Conservation (phyloP, 2,113 vertebrate species). For the Trematocara stigmaticum region DNA sequence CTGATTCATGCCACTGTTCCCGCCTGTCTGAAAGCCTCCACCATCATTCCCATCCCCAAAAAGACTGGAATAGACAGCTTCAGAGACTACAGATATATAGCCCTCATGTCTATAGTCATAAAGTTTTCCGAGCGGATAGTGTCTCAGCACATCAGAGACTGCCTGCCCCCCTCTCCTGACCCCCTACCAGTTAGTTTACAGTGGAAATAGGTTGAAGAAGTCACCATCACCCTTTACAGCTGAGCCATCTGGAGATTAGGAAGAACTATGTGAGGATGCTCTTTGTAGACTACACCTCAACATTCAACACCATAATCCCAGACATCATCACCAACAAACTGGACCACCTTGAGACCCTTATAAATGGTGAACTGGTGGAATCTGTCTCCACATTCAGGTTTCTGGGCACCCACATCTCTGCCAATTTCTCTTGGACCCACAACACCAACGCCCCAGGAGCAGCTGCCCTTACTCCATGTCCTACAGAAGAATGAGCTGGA, state of each 20-base stretch:
- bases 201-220: background rate
- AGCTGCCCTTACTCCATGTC: background rate
- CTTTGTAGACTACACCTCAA: background rate
- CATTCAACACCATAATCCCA: background rate
- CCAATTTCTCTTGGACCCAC: background rate
- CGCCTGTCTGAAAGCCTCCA: background rate
- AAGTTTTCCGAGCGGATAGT: background rate
- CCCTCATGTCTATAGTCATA: background rate
- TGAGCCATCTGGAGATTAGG: background rate
- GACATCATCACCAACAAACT: background rate
- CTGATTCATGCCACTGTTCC: background rate
- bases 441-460: background rate
- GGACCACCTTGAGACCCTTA: background rate
- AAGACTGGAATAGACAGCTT: background rate
- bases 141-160: background rate
- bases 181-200: background rate
- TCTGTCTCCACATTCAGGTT: background rate
- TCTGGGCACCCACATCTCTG: accelerated
- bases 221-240: background rate
- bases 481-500: background rate
- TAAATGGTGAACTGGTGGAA: background rate
- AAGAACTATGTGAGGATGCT: background rate
- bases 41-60: background rate
- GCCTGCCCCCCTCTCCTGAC: background rate
- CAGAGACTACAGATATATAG: background rate